Conservation (phyloP, 2,888 invertebrate genomes). For the Cataglyphis livida region DNA sequence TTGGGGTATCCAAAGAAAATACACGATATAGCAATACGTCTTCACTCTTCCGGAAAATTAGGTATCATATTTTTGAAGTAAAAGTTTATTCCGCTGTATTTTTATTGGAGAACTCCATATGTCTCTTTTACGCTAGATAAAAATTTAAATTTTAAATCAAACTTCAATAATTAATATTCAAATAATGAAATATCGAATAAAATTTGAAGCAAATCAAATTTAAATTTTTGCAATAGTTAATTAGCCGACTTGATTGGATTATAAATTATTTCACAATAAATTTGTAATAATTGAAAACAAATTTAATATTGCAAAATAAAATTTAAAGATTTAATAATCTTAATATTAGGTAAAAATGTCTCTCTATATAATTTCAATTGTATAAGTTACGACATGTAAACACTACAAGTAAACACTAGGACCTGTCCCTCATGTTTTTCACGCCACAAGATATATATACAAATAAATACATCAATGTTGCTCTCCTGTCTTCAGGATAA, state of each 20-base stretch:
- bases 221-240: neutral
- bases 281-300: neutral
- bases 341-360: neutral
- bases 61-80: neutral
- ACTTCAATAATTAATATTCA: neutral
- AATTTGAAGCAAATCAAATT: neutral
- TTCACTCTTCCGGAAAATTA: neutral
- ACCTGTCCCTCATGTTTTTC: conserved; percentile 5
- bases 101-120: neutral
- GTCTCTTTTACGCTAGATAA: neutral
- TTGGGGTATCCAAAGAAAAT: conserved; percentile 7
- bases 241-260: neutral
- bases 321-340: neutral
- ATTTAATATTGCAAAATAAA: neutral
- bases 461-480: conserved; percentile 21
- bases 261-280: neutral
- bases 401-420: neutral
- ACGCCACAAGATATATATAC: neutral
- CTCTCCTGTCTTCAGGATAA: conserved; percentile 21
- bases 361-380: neutral
- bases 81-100: neutral
- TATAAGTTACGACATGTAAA: neutral
- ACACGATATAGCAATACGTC: neutral
- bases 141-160: conserved; percentile 3
- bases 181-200: conserved; percentile 1